These are phyloP conservation scores for Danio albolineatus DNA, from an alignment of 2,797 vertebrate genomes.

Conservation along the genomic window DNA sequence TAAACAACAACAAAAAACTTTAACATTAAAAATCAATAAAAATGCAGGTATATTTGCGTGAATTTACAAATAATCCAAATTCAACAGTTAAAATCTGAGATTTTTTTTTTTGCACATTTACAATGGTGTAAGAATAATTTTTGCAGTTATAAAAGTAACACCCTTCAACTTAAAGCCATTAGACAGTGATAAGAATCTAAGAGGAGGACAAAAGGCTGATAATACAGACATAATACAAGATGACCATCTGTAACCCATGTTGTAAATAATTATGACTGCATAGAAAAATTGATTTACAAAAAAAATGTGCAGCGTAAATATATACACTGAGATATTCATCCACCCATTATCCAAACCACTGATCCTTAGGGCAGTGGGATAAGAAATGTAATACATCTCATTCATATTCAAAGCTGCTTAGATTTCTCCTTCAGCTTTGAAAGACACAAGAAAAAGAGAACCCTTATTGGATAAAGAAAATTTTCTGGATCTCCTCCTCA, in stretches of 20 bases:
- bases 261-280: background rate
- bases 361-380: background rate
- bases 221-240: background rate
- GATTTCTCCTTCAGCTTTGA: background rate
- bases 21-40: background rate
- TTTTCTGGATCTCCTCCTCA: slow-evolving; percentile 64
- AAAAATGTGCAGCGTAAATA: background rate
- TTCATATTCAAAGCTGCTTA: background rate
- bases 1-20: background rate
- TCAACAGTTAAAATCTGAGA: background rate
- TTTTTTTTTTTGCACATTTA: background rate
- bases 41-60: background rate
- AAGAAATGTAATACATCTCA: background rate
- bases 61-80: too few relatives aligned
- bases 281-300: background rate
- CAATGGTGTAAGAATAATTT: background rate
- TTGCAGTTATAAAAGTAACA: background rate
- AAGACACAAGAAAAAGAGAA: background rate
- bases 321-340: background rate
- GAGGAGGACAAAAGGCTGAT: background rate
- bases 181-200: background rate
- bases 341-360: background rate
- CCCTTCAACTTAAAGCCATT: background rate
- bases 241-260: background rate
- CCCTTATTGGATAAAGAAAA: slow-evolving; percentile 65